These are phyloP conservation scores for Battus philenor DNA, from an alignment of 1,140 invertebrate species.

Conservation along the genomic window DNA sequence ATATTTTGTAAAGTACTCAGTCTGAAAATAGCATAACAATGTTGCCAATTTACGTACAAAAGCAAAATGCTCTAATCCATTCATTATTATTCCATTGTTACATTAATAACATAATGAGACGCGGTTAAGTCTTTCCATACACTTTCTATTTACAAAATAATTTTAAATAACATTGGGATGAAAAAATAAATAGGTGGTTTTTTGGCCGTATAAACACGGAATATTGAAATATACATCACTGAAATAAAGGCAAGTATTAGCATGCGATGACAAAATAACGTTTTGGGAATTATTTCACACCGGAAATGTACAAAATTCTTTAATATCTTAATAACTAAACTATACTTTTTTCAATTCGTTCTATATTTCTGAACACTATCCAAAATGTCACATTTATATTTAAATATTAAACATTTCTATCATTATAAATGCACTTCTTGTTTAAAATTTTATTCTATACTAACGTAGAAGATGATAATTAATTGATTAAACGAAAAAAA, in stretches of 20 bases:
- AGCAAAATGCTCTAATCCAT: conserved; percentile 2
- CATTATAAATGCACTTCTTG: conserved; percentile 73
- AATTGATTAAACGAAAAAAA: conserved; percentile 20
- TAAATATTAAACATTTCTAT: conserved; percentile 68
- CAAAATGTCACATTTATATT: conserved; percentile 50
- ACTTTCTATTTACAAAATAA: too few species aligned
- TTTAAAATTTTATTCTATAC: conserved; percentile 53
- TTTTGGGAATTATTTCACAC: conserved; percentile 31
- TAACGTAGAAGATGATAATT: conserved; percentile 37
- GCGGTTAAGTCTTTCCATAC: too few species aligned
- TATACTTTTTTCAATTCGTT: conserved; percentile 46
- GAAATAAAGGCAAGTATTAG: conserved; percentile 4
- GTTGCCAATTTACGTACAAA: background rate
- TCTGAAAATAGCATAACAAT: conserved; percentile 14
- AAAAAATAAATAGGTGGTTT: too few species aligned
- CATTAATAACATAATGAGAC: too few species aligned
- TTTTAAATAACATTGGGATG: too few species aligned
- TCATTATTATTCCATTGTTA: background rate
- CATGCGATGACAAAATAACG: conserved; percentile 5
- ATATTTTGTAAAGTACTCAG: conserved; percentile 14
- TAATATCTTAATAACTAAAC: conserved; percentile 43
- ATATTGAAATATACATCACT: too few species aligned
- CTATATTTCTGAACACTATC: conserved; percentile 63
- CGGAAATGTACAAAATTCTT: conserved; percentile 68
- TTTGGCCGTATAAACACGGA: too few species aligned